Evolutionary conservation across 2,113 vertebrate genomes (phyloP).

Genomic region (Lanius collurio): DNA sequence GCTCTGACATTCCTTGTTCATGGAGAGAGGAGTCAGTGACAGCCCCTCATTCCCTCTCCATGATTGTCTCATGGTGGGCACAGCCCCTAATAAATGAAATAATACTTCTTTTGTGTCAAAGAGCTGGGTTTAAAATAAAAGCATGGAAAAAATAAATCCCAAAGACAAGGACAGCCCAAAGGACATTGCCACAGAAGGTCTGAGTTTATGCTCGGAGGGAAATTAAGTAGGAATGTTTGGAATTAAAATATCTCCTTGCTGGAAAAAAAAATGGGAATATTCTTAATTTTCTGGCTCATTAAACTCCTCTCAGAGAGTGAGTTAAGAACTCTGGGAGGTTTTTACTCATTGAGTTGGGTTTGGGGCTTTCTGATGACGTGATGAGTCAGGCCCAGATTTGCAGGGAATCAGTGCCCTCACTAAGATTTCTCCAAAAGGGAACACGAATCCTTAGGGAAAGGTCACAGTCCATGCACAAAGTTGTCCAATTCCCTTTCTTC

Average conservation of each 20-base stretch:
- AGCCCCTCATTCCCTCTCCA: not conserved
- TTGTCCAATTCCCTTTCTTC: not conserved
- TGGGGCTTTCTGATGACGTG: not conserved
- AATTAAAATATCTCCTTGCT: not conserved
- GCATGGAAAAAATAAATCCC: not conserved
- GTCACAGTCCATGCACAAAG: not conserved
- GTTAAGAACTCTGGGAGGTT: not conserved
- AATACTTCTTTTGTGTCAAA: not conserved
- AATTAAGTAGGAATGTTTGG: not conserved
- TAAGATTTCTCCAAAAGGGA: not conserved
- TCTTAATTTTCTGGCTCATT: constrained; percentile 61
- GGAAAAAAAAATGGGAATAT: not conserved
- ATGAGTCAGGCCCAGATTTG: not conserved
- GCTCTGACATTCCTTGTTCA: not conserved
- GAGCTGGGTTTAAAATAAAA: not conserved
- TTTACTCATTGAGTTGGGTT: not conserved
- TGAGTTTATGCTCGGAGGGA: not conserved
- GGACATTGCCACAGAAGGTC: not conserved
- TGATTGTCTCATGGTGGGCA: not conserved
- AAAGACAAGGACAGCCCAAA: not conserved
- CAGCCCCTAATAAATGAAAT: not conserved
- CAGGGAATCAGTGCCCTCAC: not conserved
- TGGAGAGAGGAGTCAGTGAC: not conserved
- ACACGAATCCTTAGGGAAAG: not conserved
- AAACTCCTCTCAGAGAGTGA: not conserved